Conservation (phyloP, 2,888 invertebrate species). For the Steinernema carpocapsae region DNA sequence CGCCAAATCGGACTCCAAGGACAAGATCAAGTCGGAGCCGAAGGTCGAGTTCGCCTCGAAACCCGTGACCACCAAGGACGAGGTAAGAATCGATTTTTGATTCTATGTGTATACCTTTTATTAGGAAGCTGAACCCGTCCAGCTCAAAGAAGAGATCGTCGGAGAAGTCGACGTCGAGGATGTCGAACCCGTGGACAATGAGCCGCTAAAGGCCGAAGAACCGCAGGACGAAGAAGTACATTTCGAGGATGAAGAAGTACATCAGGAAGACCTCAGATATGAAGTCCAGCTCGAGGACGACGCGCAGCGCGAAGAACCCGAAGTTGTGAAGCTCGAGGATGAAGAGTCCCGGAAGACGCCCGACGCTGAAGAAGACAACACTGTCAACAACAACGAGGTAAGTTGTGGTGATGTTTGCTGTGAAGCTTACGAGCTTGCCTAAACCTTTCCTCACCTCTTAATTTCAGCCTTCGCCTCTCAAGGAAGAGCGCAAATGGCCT, state of each 20-base stretch:
- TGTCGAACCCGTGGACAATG: not conserved
- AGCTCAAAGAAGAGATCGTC: not conserved
- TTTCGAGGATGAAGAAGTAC: not conserved
- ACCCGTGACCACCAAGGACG: too few species aligned
- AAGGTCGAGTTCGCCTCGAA: too few species aligned
- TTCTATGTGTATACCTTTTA: too few species aligned
- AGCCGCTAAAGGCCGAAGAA: not conserved
- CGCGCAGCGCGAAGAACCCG: not conserved
- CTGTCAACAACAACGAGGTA: constrained; percentile 19
- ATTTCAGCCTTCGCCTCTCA: constrained; percentile 13
- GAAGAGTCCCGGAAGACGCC: not conserved
- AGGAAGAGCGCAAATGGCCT: constrained; percentile 33
- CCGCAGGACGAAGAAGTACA: too few species aligned
- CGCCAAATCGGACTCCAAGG: too few species aligned
- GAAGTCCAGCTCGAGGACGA: not conserved
- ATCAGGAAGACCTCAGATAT: not conserved
- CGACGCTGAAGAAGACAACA: not conserved
- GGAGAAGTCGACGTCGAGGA: not conserved
- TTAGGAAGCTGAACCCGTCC: not conserved
- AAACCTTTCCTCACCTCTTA: not conserved
- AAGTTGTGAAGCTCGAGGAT: not conserved
- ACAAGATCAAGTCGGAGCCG: too few species aligned
- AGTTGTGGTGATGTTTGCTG: not conserved
- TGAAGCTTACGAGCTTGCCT: not conserved
- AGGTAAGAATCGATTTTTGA: too few species aligned